Conservation (phyloP, 1,140 invertebrate genomes). For the Apis mellifera region DNA sequence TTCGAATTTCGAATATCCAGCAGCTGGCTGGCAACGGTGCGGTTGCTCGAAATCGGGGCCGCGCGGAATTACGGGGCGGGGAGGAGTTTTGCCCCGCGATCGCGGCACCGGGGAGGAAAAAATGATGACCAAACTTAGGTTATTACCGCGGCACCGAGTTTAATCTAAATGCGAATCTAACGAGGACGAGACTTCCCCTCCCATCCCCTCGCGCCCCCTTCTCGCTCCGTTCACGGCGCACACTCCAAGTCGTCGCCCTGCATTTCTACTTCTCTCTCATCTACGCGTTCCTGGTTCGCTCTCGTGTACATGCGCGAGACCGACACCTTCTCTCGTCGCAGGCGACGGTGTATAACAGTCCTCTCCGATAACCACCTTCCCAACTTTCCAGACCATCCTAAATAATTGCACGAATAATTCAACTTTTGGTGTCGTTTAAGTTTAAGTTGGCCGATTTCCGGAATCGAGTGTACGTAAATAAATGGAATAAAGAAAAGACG, state of each 20-base stretch:
- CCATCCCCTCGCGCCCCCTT: neutral
- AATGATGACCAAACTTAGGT: slow-evolving; percentile 63
- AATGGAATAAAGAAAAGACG: neutral
- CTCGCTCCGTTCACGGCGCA: neutral
- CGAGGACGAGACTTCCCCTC: slow-evolving; percentile 54
- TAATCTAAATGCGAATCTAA: slow-evolving; percentile 72
- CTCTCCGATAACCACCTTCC: slow-evolving; percentile 26
- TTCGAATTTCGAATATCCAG: slow-evolving; percentile 19
- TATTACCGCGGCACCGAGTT: slow-evolving; percentile 60
- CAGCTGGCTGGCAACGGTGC: slow-evolving; percentile 42
- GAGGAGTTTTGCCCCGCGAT: slow-evolving; percentile 27
- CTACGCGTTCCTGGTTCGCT: no score
- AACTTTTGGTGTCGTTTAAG: neutral
- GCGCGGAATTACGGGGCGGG: slow-evolving; percentile 38
- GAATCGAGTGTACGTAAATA: neutral
- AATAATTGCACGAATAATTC: slow-evolving; percentile 1
- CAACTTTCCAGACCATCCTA: slow-evolving; percentile 31
- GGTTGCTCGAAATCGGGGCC: slow-evolving; percentile 46
- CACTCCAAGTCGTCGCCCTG: neutral
- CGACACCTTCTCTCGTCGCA: neutral
- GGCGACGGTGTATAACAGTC: slow-evolving; percentile 25
- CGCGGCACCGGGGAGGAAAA: slow-evolving; percentile 34
- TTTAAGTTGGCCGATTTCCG: neutral
- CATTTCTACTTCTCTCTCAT: slow-evolving; percentile 14
- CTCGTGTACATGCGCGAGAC: neutral